These are phyloP conservation scores for Pomatorhinus ruficollis DNA, from an alignment of 2,113 vertebrate genomes.

Conservation along the genomic window DNA sequence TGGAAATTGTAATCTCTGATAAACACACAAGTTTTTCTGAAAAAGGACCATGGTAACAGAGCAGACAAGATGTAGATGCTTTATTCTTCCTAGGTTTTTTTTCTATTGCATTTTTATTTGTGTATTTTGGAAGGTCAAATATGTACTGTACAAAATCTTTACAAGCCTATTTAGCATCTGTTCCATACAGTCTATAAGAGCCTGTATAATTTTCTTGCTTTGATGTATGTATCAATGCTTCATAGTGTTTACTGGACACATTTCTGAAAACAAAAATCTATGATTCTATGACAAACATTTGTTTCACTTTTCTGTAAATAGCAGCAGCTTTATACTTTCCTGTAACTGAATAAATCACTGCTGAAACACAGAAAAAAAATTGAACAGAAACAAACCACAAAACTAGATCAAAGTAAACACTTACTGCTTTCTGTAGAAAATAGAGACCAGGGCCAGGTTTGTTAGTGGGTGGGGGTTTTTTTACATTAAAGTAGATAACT, in stretches of 20 bases:
- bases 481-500: not conserved
- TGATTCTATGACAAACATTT: not conserved
- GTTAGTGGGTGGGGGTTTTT: not conserved
- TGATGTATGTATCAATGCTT: not conserved
- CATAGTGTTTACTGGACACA: not conserved
- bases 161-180: not conserved
- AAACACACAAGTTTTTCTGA: not conserved
- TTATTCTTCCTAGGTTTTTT: not conserved
- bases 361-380: not conserved
- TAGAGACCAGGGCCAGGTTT: not conserved
- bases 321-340: not conserved
- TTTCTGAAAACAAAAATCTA: not conserved
- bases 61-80: not conserved
- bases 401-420: not conserved
- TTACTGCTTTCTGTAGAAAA: not conserved
- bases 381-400: not conserved
- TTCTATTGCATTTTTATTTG: not conserved
- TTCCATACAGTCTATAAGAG: not conserved
- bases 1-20: not conserved
- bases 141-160: not conserved
- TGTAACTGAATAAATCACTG: not conserved
- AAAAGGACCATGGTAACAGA: not conserved
- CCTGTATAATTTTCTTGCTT: not conserved
- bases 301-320: conserved; percentile 8
- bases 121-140: not conserved